phyloP scores from a whole-genome alignment of 2,797 vertebrate species.

The Cyclura pinguis region DNA sequence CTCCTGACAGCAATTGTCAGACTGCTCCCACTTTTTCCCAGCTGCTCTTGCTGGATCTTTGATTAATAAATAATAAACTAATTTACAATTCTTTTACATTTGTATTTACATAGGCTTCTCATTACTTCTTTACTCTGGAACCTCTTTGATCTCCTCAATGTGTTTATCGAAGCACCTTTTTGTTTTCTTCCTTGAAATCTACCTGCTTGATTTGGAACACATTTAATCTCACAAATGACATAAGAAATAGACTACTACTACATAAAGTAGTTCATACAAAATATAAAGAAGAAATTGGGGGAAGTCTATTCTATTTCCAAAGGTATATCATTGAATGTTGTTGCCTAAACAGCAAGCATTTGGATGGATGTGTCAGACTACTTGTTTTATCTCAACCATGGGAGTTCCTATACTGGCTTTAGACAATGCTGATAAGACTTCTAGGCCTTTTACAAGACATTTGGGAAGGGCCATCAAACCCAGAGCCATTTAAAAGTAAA shows the following conservation, averaged over 20 bases:
- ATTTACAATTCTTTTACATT: slow-evolving; percentile 25
- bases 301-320: background rate
- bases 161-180: slow-evolving; percentile 27
- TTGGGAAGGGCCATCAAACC: no score
- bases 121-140: background rate
- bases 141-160: slow-evolving; percentile 38
- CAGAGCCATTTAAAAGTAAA: no score
- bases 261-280: slow-evolving; percentile 5
- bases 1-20: slow-evolving; percentile 37
- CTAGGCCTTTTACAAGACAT: no score
- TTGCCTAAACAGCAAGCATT: background rate
- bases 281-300: background rate
- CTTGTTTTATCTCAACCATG: background rate
- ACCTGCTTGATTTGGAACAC: slow-evolving; percentile 1
- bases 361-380: background rate
- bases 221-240: slow-evolving; percentile 14
- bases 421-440: no score
- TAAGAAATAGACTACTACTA: background rate
- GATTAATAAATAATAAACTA: slow-evolving; percentile 41
- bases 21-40: slow-evolving; percentile 34
- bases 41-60: slow-evolving; percentile 17
- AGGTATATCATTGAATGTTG: background rate
- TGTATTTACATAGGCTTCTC: slow-evolving; percentile 41
- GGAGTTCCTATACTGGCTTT: no score
- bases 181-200: slow-evolving; percentile 41